phyloP scores from a whole-genome alignment of 2,888 invertebrate genomes.

The Fragum sueziense region DNA sequence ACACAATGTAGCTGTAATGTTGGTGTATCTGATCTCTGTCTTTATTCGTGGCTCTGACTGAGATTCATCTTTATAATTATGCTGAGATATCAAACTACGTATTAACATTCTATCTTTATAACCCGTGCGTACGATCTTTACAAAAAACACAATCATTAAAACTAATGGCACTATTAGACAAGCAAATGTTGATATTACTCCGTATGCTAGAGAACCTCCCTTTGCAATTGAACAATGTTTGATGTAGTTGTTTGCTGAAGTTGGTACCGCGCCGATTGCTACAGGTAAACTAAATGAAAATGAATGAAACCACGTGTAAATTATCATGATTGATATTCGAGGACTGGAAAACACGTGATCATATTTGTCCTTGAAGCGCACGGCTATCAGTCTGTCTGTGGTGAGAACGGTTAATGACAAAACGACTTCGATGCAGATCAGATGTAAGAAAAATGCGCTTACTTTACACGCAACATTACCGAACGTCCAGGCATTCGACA shows the following conservation, averaged over 20 bases:
- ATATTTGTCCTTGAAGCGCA: conserved; percentile 66
- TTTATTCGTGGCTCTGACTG: conserved; percentile 59
- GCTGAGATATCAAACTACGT: conserved; percentile 61
- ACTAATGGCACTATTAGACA: conserved; percentile 72
- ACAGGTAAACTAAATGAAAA: conserved; percentile 74
- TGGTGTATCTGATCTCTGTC: conserved; percentile 66
- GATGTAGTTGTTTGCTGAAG: conserved; percentile 65
- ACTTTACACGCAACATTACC: conserved; percentile 69
- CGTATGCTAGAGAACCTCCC: conserved; percentile 67
- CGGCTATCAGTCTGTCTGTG: conserved; percentile 74
- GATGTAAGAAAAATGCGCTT: conserved; percentile 72
- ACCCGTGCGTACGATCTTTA: conserved; percentile 63
- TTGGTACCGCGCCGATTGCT: conserved; percentile 62
- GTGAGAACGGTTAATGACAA: conserved; percentile 68
- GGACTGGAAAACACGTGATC: conserved; percentile 60
- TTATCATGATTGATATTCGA: conserved; percentile 63
- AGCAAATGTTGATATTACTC: conserved; percentile 61
- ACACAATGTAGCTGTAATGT: conserved; percentile 68
- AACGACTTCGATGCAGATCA: conserved; percentile 67
- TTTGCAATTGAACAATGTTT: conserved; percentile 71
- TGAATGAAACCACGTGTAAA: conserved; percentile 74
- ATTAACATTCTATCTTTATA: conserved; percentile 63
- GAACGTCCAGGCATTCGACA: conserved; percentile 70
- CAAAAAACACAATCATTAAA: conserved; percentile 65
- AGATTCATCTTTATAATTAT: conserved; percentile 62